phyloP scores from a whole-genome alignment of 2,797 vertebrate genomes.

The Lemur catta region DNA sequence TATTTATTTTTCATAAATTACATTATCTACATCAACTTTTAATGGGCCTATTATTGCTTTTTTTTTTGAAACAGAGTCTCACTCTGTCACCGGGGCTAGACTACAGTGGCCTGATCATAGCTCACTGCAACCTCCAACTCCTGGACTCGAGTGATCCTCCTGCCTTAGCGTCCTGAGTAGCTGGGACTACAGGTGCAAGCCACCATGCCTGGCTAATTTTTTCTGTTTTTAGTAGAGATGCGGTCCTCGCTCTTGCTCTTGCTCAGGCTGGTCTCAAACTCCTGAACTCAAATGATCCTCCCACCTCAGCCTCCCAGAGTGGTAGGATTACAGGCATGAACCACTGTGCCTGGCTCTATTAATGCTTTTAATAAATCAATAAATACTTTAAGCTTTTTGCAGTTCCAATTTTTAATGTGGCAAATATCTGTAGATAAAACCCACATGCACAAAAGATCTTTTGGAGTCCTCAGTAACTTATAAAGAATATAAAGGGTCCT shows the following conservation, averaged over 20 bases:
- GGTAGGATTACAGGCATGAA: background rate
- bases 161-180: background rate
- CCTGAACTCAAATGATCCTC: background rate
- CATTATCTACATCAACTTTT: background rate
- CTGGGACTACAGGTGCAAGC: background rate
- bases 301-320: background rate
- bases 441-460: background rate
- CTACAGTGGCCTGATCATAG: background rate
- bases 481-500: background rate
- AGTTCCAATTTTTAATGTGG: background rate
- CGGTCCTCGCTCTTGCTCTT: background rate
- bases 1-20: background rate
- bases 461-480: background rate
- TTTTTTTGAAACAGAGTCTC: background rate
- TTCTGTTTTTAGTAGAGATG: background rate
- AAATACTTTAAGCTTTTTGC: background rate
- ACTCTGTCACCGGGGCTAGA: background rate
- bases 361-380: slow-evolving; percentile 10
- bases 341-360: background rate
- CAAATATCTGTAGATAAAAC: background rate
- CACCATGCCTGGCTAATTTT: background rate
- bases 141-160: background rate
- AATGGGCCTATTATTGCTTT: background rate
- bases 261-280: background rate
- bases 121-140: background rate